These are phyloP conservation scores for Sarcophaga subvicina DNA, from an alignment of 2,888 invertebrate genomes.

Conservation along the genomic window DNA sequence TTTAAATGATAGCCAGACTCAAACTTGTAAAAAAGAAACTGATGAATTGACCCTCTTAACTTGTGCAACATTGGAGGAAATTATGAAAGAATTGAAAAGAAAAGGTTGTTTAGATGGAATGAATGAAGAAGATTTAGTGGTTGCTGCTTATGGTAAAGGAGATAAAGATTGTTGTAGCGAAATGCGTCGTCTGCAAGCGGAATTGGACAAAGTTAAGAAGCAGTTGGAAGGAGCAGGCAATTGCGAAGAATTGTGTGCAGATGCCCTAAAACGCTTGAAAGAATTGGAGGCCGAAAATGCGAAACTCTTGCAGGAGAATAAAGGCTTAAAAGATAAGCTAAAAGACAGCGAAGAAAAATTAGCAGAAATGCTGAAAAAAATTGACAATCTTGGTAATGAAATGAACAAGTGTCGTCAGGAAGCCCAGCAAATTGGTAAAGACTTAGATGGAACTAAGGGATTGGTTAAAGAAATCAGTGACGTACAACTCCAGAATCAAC, in stretches of 20 bases:
- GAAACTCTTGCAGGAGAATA: slow-evolving; percentile 70
- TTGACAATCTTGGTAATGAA: slow-evolving; percentile 72
- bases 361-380: slow-evolving; percentile 63
- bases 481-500: slow-evolving; percentile 74
- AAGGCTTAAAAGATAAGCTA: slow-evolving; percentile 67
- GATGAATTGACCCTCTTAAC: slow-evolving; percentile 77
- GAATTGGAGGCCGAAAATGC: slow-evolving; percentile 68
- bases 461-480: slow-evolving; percentile 76
- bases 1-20: slow-evolving; percentile 72
- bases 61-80: slow-evolving; percentile 75
- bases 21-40: slow-evolving; percentile 72
- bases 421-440: slow-evolving; percentile 70
- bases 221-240: neutral
- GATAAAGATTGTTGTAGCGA: slow-evolving; percentile 70
- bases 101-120: slow-evolving; percentile 62
- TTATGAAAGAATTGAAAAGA: slow-evolving; percentile 76
- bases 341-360: slow-evolving; percentile 53
- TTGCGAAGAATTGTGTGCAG: slow-evolving; percentile 41
- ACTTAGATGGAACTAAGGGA: slow-evolving; percentile 72
- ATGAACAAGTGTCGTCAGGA: slow-evolving; percentile 67
- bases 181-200: slow-evolving; percentile 70
- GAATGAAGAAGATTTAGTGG: slow-evolving; percentile 1
- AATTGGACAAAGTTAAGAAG: slow-evolving; percentile 64
- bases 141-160: slow-evolving; percentile 16
- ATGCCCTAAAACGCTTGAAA: slow-evolving; percentile 45